Percentiles rank a stretch among this genome's conserved stretches.
Conservation (phyloP, 2,888 invertebrate species). For the Sinelater perroti region DNA sequence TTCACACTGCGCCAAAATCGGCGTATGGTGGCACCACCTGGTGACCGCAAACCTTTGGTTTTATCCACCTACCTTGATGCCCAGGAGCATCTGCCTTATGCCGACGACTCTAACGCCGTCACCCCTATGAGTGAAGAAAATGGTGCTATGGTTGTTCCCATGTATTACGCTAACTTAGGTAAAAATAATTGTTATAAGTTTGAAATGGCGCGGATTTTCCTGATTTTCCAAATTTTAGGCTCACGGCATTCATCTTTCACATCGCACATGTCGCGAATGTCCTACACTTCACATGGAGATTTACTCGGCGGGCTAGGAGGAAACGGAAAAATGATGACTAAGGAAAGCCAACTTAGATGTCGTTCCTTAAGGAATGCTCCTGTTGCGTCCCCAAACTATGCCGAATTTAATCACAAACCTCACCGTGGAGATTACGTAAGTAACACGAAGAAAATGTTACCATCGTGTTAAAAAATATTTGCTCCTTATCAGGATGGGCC, state of each 20-base stretch:
- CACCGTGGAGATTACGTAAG: slow-evolving; percentile 78
- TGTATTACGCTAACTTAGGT: slow-evolving; percentile 88
- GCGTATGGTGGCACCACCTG: slow-evolving; percentile 80
- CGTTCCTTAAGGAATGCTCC: slow-evolving; percentile 76
- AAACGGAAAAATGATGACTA: slow-evolving; percentile 75
- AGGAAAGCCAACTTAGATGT: slow-evolving; percentile 83
- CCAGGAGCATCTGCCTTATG: slow-evolving; percentile 94
- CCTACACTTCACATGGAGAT: slow-evolving; percentile 95
- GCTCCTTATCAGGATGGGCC: slow-evolving; percentile 74
- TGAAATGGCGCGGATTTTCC: not conserved
- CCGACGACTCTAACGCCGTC: slow-evolving; percentile 96
- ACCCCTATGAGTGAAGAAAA: slow-evolving; percentile 99
- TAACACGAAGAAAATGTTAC: no score
- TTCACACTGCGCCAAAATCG: slow-evolving; percentile 88
- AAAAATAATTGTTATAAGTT: slow-evolving; percentile 40
- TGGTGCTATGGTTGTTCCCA: slow-evolving; percentile 92
- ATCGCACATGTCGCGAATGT: slow-evolving; percentile 91
- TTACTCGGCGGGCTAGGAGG: slow-evolving; percentile 76
- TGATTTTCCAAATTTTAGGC: slow-evolving; percentile 60
- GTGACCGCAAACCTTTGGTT: slow-evolving; percentile 92
- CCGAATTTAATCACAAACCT: slow-evolving; percentile 71
- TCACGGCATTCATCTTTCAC: slow-evolving; percentile 95
- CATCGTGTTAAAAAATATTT: no score
- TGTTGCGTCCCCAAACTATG: slow-evolving; percentile 64
- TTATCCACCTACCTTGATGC: slow-evolving; percentile 94